These are phyloP conservation scores for Geodia barretti DNA, from an alignment of 37 sponge, comb jelly and placozoan species.

Conservation along the genomic window DNA sequence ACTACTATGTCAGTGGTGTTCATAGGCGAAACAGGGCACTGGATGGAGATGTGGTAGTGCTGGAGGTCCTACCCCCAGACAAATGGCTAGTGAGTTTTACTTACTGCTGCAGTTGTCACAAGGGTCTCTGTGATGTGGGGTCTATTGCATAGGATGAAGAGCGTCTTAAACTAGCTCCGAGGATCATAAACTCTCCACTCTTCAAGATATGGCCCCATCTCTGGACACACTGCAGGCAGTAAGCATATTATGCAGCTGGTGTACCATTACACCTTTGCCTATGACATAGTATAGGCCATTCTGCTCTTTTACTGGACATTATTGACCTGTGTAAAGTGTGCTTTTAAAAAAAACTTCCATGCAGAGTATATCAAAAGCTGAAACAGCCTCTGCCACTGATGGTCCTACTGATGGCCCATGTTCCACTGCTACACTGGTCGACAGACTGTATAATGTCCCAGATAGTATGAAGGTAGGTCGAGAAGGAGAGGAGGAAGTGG, in stretches of 20 bases:
- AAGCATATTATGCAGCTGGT: no score
- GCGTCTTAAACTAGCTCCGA: no score
- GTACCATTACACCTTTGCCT: no score
- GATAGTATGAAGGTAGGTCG: neutral
- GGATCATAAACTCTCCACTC: no score
- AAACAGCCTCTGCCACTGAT: neutral
- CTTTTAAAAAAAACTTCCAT: no score
- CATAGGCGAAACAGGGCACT: constrained; percentile 85
- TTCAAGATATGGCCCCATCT: neutral
- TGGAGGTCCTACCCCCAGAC: constrained; percentile 32
- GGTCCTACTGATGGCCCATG: neutral
- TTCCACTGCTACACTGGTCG: neutral
- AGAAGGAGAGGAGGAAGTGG: neutral
- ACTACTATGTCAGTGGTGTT: constrained; percentile 60
- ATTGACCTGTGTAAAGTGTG: no score
- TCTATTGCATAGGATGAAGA: neutral
- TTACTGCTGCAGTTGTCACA: neutral
- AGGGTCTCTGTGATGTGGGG: neutral
- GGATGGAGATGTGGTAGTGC: constrained; percentile 77
- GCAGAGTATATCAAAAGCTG: no score
- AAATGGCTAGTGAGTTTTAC: neutral
- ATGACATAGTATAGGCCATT: neutral
- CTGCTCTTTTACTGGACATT: neutral
- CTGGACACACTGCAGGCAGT: neutral
- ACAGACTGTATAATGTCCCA: neutral